Conservation (phyloP, 2,113 vertebrate genomes). For the Phrynocephalus versicolor region DNA sequence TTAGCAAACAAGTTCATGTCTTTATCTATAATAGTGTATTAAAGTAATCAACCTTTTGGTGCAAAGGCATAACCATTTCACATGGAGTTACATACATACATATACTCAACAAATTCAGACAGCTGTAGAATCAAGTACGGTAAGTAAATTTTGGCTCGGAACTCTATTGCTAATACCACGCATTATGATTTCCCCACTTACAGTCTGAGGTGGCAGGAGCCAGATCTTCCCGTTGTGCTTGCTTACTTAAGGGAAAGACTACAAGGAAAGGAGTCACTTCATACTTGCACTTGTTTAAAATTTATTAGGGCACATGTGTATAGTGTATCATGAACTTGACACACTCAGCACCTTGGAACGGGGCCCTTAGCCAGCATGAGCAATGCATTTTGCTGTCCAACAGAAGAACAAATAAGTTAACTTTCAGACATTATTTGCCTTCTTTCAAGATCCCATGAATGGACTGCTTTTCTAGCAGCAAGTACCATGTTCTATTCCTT, state of each 20-base stretch:
- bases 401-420: background rate
- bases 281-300: conserved; percentile 6
- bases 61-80: background rate
- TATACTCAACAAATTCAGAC: background rate
- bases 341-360: background rate
- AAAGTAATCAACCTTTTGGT: background rate
- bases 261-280: background rate
- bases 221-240: too few species aligned
- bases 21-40: background rate
- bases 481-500: background rate
- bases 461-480: conserved; percentile 1
- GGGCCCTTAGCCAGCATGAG: background rate
- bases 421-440: background rate
- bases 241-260: too few species aligned
- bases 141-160: background rate
- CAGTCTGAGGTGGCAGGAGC: background rate
- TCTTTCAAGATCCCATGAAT: conserved; percentile 13
- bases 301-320: background rate
- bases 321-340: too few species aligned
- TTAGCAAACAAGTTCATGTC: background rate
- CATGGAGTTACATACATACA: background rate
- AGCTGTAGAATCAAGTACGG: background rate
- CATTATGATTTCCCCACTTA: background rate
- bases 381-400: background rate
- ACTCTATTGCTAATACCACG: background rate